Evolutionary conservation across 2,113 vertebrate species (phyloP).

Genomic region (Rissa tridactyla): DNA sequence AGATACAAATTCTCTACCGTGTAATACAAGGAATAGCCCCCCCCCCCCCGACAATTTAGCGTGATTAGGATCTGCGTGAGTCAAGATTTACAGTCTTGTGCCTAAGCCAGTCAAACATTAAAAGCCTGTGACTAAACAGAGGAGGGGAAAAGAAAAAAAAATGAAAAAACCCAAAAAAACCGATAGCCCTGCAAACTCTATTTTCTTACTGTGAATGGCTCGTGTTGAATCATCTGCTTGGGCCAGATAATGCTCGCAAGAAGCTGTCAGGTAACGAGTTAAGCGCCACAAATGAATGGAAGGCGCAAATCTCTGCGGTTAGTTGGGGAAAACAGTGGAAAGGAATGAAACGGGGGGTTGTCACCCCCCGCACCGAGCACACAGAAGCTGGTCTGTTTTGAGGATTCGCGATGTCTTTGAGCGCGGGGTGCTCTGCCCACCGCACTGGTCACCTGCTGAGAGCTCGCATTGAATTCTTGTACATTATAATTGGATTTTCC

Average conservation of each 20-base stretch:
- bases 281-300: neutral
- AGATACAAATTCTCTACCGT: neutral
- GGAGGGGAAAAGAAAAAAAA: neutral
- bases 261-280: conserved; percentile 12
- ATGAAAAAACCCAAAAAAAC: neutral
- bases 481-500: conserved; percentile 63
- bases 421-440: conserved; percentile 9
- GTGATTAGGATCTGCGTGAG: neutral
- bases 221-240: neutral
- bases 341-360: neutral
- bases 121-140: neutral
- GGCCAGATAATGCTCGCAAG: neutral
- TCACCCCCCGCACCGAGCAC: neutral
- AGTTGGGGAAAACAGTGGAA: neutral
- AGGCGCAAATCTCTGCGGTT: neutral
- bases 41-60: neutral
- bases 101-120: neutral
- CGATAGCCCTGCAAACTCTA: neutral
- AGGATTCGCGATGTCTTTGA: neutral
- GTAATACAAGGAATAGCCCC: neutral
- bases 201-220: conserved; percentile 10
- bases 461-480: conserved; percentile 37
- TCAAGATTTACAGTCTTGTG: neutral
- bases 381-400: conserved; percentile 22
- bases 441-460: conserved; percentile 38